Percentiles rank a stretch among this genome's conserved stretches.
Conservation (phyloP, 1,140 invertebrate genomes). For the Papilio xuthus region DNA sequence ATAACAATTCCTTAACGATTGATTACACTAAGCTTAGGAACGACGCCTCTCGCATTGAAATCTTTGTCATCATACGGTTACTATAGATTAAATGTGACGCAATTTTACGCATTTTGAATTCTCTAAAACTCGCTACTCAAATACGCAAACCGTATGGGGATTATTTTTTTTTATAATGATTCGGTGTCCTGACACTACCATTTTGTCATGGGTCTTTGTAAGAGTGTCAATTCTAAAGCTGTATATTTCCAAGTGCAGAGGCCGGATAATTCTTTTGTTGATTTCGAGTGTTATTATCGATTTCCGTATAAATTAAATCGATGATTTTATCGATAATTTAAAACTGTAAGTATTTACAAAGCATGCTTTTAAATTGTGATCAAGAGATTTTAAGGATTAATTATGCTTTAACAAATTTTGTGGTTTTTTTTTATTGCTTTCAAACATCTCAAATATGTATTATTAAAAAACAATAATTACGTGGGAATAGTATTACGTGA, state of each 20-base stretch:
- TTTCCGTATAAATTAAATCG: background rate
- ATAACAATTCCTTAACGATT: conserved; percentile 51
- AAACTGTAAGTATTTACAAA: background rate
- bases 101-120: conserved; percentile 73
- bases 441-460: too few relatives aligned
- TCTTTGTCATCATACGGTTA: conserved; percentile 49
- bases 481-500: too few relatives aligned
- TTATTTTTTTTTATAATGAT: conserved; percentile 43
- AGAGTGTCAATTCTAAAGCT: conserved; percentile 17
- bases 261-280: conserved; percentile 1
- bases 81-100: conserved; percentile 63
- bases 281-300: conserved; percentile 15
- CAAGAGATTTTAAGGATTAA: background rate
- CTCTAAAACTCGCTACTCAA: conserved; percentile 58
- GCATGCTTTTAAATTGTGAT: background rate
- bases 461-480: too few relatives aligned
- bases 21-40: conserved; percentile 58
- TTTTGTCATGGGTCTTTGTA: conserved; percentile 3
- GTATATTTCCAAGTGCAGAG: background rate
- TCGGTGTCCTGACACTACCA: conserved; percentile 5
- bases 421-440: too few relatives aligned
- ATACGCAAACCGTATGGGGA: conserved; percentile 63
- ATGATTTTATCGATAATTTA: conserved; percentile 16
- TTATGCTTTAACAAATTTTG: background rate
- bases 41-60: conserved; percentile 54